Percentiles rank a stretch among this genome's conserved stretches.
These are phyloP conservation scores for Synergus gifuensis DNA, from an alignment of 2,888 invertebrate genomes.

Conservation along the genomic window DNA sequence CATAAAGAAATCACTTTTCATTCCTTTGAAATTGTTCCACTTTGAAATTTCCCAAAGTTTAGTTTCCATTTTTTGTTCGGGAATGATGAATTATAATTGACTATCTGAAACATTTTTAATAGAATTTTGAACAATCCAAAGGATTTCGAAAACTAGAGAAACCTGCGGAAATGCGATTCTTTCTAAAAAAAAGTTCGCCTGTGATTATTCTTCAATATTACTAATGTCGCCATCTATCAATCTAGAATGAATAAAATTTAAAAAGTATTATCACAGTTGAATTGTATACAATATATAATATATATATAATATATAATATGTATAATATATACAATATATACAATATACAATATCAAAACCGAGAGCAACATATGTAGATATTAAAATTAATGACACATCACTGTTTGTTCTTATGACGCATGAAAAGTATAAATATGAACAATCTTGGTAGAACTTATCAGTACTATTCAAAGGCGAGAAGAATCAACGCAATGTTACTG, in stretches of 20 bases:
- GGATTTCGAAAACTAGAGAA: not conserved
- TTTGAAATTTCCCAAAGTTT: no score
- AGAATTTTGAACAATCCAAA: not conserved
- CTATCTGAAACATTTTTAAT: not conserved
- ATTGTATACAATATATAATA: not conserved
- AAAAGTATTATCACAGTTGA: no score
- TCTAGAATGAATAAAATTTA: no score
- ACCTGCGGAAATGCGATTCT: no score
- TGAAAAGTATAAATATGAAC: constrained; percentile 5
- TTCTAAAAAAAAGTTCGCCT: not conserved
- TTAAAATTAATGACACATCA: not conserved
- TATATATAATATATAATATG: no score
- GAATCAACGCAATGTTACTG: not conserved
- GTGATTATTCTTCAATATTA: no score
- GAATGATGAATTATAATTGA: not conserved
- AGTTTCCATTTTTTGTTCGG: not conserved
- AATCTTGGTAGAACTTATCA: constrained; percentile 18
- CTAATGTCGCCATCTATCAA: constrained; percentile 16
- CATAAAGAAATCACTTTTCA: not conserved
- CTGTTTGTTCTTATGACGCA: constrained; percentile 23
- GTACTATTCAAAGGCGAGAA: constrained; percentile 13
- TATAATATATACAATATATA: no score
- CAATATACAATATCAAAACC: not conserved
- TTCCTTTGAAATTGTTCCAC: not conserved
- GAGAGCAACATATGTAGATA: not conserved